Conservation (phyloP, 2,888 invertebrate species). For the Apotomis capreana region DNA sequence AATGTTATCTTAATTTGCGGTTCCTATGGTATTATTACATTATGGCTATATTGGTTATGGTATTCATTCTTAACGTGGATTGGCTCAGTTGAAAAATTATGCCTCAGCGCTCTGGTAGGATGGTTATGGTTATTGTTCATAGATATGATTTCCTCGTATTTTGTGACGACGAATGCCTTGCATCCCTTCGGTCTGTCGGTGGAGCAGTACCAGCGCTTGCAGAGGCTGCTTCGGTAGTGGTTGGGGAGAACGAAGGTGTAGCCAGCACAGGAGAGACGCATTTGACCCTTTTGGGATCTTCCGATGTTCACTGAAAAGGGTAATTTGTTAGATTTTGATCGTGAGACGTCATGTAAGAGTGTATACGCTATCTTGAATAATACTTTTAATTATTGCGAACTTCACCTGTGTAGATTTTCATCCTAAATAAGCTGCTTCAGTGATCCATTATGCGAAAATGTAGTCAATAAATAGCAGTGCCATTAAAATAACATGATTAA, state of each 20-base stretch:
- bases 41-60: too few relatives aligned
- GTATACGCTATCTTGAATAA: neutral
- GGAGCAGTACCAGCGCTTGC: conserved; percentile 57
- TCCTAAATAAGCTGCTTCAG: too few relatives aligned
- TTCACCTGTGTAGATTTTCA: too few relatives aligned
- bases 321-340: neutral
- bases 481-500: too few relatives aligned
- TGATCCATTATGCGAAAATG: too few relatives aligned
- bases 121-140: conserved; percentile 49
- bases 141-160: conserved; percentile 47
- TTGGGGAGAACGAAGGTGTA: conserved; percentile 33
- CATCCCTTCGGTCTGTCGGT: conserved; percentile 53
- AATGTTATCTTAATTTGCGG: too few relatives aligned
- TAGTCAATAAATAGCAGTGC: too few relatives aligned
- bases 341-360: too few relatives aligned
- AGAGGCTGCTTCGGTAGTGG: conserved; percentile 22
- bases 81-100: too few relatives aligned
- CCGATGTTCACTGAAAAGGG: conserved; percentile 30
- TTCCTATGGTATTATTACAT: too few relatives aligned
- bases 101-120: conserved; percentile 7
- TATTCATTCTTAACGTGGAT: too few relatives aligned
- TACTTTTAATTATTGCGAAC: too few relatives aligned
- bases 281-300: conserved; percentile 33
- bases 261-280: conserved; percentile 35
- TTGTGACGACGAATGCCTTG: conserved; percentile 52